phyloP scores from a whole-genome alignment of 2,888 invertebrate genomes.

The Sphaerophoria taeniata region DNA sequence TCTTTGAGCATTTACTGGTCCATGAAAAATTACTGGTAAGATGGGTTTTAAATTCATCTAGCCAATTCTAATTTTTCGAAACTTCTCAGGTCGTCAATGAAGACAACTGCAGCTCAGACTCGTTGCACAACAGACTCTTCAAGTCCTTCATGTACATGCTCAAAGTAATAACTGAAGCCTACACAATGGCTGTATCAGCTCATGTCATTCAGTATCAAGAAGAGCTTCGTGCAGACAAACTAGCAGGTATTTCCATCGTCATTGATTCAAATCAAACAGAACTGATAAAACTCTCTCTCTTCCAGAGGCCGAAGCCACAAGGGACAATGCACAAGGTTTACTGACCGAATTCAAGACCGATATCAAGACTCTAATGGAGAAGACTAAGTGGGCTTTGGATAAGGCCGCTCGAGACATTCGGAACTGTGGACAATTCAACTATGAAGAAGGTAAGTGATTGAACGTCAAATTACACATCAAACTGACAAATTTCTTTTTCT shows the following conservation, averaged over 20 bases:
- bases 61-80: too few species aligned
- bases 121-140: not conserved
- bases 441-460: not conserved
- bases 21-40: slow-evolving; percentile 6
- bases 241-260: too few species aligned
- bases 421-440: slow-evolving; percentile 1
- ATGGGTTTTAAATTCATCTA: too few species aligned
- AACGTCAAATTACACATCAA: not conserved
- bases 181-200: slow-evolving; percentile 2
- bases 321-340: not conserved
- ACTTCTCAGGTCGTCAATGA: not conserved
- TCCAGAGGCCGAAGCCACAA: not conserved
- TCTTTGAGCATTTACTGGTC: not conserved
- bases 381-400: not conserved
- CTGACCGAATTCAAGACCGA: not conserved
- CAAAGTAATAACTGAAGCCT: not conserved
- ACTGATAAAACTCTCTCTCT: not conserved
- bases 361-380: not conserved
- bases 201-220: slow-evolving; percentile 1
- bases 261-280: too few species aligned
- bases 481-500: not conserved
- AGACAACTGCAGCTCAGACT: not conserved
- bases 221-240: not conserved
- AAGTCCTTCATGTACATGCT: not conserved
- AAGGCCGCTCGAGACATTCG: not conserved